Percentiles rank a stretch among this genome's conserved stretches.
These are phyloP conservation scores for Tiaroga cobitis DNA, from an alignment of 2,797 vertebrate species.

Conservation along the genomic window DNA sequence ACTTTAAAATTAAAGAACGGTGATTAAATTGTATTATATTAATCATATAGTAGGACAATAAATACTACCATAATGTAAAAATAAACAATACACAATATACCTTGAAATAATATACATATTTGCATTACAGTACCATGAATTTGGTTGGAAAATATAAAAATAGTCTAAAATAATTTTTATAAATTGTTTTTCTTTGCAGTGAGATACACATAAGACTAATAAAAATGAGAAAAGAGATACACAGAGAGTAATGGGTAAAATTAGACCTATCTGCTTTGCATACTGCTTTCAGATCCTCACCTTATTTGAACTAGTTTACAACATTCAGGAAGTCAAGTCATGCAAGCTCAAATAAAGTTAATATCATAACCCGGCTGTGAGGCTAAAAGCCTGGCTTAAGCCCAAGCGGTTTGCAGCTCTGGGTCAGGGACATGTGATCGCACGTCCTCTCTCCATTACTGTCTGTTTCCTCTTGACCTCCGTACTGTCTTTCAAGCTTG, in stretches of 20 bases:
- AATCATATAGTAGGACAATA: neutral
- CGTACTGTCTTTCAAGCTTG: constrained; percentile 15
- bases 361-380: neutral
- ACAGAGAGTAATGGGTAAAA: neutral
- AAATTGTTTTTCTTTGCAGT: neutral
- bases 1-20: no score
- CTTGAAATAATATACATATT: neutral
- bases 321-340: neutral
- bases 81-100: neutral
- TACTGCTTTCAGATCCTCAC: neutral
- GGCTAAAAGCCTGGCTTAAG: neutral
- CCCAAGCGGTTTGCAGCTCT: neutral
- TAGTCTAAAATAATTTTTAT: neutral
- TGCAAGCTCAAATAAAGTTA: neutral
- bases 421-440: neutral
- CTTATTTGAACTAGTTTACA: neutral
- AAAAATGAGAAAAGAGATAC: neutral
- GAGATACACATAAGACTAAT: neutral
- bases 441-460: neutral
- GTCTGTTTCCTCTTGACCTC: constrained; percentile 17
- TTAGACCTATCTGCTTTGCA: neutral
- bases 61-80: neutral
- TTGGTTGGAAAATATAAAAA: neutral
- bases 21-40: neutral
- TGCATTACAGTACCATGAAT: neutral